phyloP scores from a whole-genome alignment of 2,797 vertebrate genomes.

The Anguilla anguilla region DNA sequence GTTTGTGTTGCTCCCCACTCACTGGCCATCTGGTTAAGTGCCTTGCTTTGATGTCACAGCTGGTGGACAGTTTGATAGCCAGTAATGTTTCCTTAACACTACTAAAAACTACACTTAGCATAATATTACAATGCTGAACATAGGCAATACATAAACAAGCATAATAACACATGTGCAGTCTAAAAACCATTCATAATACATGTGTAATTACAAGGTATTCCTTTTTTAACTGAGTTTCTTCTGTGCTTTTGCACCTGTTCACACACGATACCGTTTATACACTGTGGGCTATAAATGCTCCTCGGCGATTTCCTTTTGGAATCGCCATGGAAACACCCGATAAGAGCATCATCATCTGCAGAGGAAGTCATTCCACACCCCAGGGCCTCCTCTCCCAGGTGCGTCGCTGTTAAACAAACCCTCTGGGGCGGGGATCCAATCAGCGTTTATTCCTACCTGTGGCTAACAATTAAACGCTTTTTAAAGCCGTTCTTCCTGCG shows the following conservation, averaged over 20 bases:
- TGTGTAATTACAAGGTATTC: not conserved
- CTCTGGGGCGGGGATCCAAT: too few species aligned
- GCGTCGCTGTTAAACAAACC: too few species aligned
- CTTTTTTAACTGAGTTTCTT: not conserved
- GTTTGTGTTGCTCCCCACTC: not conserved
- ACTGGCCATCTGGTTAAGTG: not conserved
- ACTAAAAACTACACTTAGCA: not conserved
- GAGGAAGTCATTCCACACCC: too few species aligned
- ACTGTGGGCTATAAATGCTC: not conserved
- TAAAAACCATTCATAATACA: not conserved
- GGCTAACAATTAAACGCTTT: too few species aligned
- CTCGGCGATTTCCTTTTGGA: too few species aligned
- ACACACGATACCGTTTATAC: not conserved
- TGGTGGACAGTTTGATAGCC: not conserved
- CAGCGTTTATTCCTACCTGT: too few species aligned
- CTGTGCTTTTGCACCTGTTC: not conserved
- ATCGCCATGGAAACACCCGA: too few species aligned
- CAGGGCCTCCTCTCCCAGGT: too few species aligned
- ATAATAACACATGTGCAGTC: not conserved
- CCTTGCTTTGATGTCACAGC: not conserved
- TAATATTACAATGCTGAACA: not conserved
- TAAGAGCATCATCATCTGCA: too few species aligned
- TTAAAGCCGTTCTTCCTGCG: too few species aligned
- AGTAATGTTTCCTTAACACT: not conserved
- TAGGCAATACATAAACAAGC: too few species aligned